Evolutionary conservation across 2,888 invertebrate species (phyloP), one percentile per base, ranked within the genome.

Genomic region (Nymphalis urticae): DNA sequence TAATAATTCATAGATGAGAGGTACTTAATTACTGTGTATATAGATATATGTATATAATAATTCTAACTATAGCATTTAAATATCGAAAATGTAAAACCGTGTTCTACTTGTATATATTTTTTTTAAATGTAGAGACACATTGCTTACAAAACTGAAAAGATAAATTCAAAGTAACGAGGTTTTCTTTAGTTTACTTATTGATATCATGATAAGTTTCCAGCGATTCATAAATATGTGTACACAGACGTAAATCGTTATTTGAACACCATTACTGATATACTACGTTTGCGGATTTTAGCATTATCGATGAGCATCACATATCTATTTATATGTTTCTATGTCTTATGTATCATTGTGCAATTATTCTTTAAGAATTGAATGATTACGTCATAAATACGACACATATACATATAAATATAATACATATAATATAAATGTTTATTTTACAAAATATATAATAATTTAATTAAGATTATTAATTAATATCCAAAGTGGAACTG

Each of bases 171-270:
- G 84, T 84, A 85, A 84, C 77, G 77, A 81, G 79, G 80, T 80
- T 79, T 81, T 77, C 77, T 84, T 79, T 64, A 81, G 87, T 89
- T 89, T 88, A 79, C 87, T 85, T 87, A 85, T 80, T 87, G 89
- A 89, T 88, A 88, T 67, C 66, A 68, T 76, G 85, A 83, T 86
- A 85, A 85, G 78, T 80, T 77, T 76, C 75, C 78, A 80, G 76
- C 74, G 80, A 80, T 77, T 79, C 74, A 76, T 78, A 73, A 73
- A 73, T 70, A 73, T 66, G 68, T 73, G 70, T 73, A 73, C 66
- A 73, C 67, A 69, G 68, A 71, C 69, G 68, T 76, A 77, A 77
- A 77, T 77, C 76, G 73, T 74, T 83, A 73, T 82, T 81, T 81
- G 78, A 76, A 78, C 79, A 79, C 66, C 75, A 67, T 76, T 75